Conservation (phyloP, 2,113 vertebrate species). For the Conger conger region DNA sequence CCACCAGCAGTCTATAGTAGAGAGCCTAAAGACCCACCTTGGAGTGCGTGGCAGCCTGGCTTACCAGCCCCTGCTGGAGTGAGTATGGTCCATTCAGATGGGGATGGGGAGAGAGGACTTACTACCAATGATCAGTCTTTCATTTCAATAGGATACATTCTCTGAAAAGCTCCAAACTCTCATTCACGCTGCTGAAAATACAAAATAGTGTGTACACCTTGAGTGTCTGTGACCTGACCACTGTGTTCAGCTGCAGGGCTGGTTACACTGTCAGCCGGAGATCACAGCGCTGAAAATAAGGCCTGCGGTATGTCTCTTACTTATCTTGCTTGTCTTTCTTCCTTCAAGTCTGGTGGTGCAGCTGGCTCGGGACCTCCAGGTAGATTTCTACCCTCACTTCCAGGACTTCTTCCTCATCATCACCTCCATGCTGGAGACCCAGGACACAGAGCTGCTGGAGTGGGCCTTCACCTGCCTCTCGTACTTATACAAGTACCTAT, state of each 20-base stretch:
- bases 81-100: conserved; percentile 54
- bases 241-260: not conserved
- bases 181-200: not conserved
- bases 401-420: conserved; percentile 86
- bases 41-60: conserved; percentile 81
- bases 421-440: conserved; percentile 85
- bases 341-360: conserved; percentile 86
- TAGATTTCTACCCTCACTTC: conserved; percentile 96
- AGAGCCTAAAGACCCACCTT: conserved; percentile 87
- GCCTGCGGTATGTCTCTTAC: not conserved
- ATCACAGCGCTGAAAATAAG: not conserved
- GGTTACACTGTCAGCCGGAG: too few species aligned
- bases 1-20: conserved; percentile 84
- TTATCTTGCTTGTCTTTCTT: conserved; percentile 25
- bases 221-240: not conserved
- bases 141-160: not conserved
- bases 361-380: conserved; percentile 92
- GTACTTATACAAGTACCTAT: conserved; percentile 95
- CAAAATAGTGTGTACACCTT: not conserved
- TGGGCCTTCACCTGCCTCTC: conserved; percentile 92
- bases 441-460: conserved; percentile 89
- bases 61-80: conserved; percentile 90
- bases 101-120: not conserved
- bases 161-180: not conserved
- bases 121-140: not conserved